Conservation (phyloP, 2,888 invertebrate species). For the Ferdinandea cuprea region DNA sequence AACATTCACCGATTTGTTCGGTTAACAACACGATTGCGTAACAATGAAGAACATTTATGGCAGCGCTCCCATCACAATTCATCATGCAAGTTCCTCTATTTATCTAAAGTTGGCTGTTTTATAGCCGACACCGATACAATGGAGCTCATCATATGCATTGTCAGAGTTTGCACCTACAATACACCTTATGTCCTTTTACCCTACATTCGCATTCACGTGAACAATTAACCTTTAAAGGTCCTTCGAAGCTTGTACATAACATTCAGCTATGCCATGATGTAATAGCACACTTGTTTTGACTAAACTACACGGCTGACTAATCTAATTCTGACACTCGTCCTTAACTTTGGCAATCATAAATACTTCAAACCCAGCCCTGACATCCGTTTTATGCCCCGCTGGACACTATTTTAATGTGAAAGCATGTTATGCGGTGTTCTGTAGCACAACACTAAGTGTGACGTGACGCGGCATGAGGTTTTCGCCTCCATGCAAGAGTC, state of each 20-base stretch:
- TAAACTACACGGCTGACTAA: constrained; percentile 31
- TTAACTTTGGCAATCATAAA: constrained; percentile 46
- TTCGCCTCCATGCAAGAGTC: constrained; percentile 34
- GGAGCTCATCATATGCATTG: no score
- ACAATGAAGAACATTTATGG: no score
- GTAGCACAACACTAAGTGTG: constrained; percentile 58
- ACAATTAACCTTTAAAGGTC: neutral
- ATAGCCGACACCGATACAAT: no score
- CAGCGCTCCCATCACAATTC: no score
- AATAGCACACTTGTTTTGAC: constrained; percentile 13
- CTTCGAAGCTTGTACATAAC: neutral
- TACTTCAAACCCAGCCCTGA: constrained; percentile 33
- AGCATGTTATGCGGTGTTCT: constrained; percentile 64
- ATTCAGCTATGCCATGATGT: neutral
- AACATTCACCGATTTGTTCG: no score
- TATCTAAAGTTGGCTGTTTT: no score
- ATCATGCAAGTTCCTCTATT: no score
- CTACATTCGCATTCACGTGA: neutral
- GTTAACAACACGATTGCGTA: no score
- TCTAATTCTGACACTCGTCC: constrained; percentile 29
- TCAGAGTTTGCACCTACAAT: neutral
- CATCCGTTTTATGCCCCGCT: constrained; percentile 55
- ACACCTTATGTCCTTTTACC: neutral
- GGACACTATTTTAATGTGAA: constrained; percentile 65
- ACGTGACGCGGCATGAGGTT: constrained; percentile 60